Conservation (phyloP, 2,797 vertebrate species). For the Remorina albescens region DNA sequence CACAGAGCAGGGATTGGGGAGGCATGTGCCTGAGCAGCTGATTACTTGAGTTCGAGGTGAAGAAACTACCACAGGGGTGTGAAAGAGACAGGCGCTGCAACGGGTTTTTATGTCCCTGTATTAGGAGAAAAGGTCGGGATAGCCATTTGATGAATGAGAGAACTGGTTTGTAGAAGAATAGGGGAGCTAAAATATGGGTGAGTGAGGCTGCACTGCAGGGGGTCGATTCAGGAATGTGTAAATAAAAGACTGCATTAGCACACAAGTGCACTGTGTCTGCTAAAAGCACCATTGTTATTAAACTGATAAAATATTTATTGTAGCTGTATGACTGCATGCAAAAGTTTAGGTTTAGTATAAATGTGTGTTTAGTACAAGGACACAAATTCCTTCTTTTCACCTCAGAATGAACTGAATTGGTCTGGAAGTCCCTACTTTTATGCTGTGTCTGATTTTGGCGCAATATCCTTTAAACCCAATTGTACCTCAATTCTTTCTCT, state of each 20-base stretch:
- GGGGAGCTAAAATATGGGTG: background rate
- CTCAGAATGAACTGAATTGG: background rate
- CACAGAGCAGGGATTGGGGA: background rate
- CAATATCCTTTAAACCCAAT: no score
- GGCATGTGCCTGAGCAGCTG: conserved; percentile 40
- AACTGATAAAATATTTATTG: background rate
- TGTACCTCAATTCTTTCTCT: conserved; percentile 7
- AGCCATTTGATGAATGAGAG: conserved; percentile 26
- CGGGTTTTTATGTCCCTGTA: conserved; percentile 25
- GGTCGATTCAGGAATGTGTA: conserved; percentile 13
- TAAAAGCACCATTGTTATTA: background rate
- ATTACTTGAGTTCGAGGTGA: conserved; percentile 61
- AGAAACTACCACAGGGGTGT: conserved; percentile 60
- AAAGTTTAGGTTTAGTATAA: background rate
- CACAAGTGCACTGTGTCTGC: background rate
- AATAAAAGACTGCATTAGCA: conserved; percentile 14
- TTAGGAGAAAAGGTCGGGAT: conserved; percentile 37
- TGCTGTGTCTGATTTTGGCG: background rate
- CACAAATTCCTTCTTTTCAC: background rate
- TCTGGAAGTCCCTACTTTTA: background rate
- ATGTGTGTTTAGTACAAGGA: background rate
- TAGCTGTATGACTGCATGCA: background rate
- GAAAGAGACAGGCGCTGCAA: conserved; percentile 38
- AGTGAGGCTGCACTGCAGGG: conserved; percentile 17
- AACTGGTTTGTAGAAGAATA: conserved; percentile 10